Evolutionary conservation across 2,113 vertebrate species (phyloP).

Genomic region (Proterorhinus semilunaris): DNA sequence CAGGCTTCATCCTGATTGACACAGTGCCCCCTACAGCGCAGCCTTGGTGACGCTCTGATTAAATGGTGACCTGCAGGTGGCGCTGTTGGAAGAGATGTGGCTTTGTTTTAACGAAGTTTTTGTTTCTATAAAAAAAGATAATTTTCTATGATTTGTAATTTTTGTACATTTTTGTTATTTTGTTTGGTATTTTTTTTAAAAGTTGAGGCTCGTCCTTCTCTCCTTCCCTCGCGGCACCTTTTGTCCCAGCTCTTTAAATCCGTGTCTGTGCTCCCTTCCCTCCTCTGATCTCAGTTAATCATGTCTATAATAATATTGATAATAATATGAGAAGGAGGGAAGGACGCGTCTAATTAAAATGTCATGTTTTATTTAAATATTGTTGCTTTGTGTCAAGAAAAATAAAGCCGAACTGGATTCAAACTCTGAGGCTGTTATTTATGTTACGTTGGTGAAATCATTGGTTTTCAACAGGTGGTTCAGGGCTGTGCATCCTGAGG

Average conservation of each 20-base stretch:
- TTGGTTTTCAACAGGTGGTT: too few species aligned
- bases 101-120: neutral
- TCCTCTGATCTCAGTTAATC: constrained; percentile 2
- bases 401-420: neutral
- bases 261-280: neutral
- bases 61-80: neutral
- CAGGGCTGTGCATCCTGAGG: too few species aligned
- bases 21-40: neutral
- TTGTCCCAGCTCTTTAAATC: neutral
- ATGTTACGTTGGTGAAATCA: too few species aligned
- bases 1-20: constrained; percentile 1
- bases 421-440: neutral
- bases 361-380: constrained; percentile 5
- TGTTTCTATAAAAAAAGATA: neutral
- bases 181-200: neutral
- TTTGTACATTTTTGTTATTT: neutral
- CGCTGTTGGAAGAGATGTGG: neutral
- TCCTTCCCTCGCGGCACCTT: neutral
- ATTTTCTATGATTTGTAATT: constrained; percentile 7
- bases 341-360: neutral
- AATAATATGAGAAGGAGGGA: neutral
- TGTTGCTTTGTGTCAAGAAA: constrained; percentile 1
- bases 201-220: neutral
- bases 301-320: neutral
- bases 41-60: neutral